phyloP scores from a whole-genome alignment of 2,797 vertebrate genomes.

The Anniella stebbinsi region DNA sequence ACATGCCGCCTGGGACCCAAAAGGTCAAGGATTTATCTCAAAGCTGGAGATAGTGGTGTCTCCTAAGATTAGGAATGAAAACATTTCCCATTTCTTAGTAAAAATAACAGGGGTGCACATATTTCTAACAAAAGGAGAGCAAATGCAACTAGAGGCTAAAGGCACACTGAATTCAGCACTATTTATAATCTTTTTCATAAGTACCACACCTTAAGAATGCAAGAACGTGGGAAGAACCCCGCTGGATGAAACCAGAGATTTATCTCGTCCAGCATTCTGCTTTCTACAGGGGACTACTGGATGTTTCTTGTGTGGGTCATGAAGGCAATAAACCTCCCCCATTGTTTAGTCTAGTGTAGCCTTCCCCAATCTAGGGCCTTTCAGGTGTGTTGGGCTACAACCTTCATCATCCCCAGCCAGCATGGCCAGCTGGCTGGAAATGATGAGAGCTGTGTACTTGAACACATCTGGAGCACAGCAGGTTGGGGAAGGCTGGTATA shows the following conservation, averaged over 20 bases:
- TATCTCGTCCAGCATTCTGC: background rate
- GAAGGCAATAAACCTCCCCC: background rate
- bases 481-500: background rate
- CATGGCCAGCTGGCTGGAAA: too few relatives aligned
- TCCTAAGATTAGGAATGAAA: slow-evolving; percentile 46
- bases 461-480: too few relatives aligned
- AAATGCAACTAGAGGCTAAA: background rate
- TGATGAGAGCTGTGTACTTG: too few relatives aligned
- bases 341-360: background rate
- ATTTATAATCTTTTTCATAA: accelerated
- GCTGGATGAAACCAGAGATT: background rate
- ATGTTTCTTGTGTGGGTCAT: background rate
- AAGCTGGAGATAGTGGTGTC: background rate
- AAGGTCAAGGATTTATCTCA: slow-evolving; percentile 1
- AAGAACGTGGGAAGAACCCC: background rate
- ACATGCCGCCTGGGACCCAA: background rate
- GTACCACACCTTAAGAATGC: background rate
- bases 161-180: background rate
- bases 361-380: too few relatives aligned
- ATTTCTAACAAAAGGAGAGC: background rate
- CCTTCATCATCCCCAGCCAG: too few relatives aligned
- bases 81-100: slow-evolving; percentile 17
- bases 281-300: background rate
- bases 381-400: too few relatives aligned
- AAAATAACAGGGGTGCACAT: background rate